These are phyloP conservation scores for Tricholauxania praeusta DNA, from an alignment of 2,888 invertebrate species.

Conservation along the genomic window DNA sequence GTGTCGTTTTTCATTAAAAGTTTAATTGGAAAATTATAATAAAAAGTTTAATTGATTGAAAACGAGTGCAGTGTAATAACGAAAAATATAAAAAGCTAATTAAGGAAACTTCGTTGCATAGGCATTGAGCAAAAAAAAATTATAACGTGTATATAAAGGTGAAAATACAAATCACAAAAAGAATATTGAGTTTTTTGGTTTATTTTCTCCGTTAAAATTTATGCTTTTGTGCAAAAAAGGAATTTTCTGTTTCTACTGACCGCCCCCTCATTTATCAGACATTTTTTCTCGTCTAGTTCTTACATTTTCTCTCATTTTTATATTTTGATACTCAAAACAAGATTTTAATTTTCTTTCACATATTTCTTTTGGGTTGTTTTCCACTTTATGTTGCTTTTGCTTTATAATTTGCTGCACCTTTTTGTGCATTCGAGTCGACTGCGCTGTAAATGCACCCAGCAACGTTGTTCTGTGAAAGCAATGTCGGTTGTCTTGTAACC, in stretches of 20 bases:
- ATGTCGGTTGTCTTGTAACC: background rate
- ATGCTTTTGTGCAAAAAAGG: conserved; percentile 30
- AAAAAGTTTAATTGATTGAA: conserved; percentile 7
- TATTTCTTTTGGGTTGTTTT: conserved; percentile 8
- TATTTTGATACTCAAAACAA: conserved; percentile 19
- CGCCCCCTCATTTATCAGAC: conserved; percentile 27
- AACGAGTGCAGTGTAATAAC: conserved; percentile 3
- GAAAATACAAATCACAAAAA: conserved; percentile 23
- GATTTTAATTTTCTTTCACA: conserved; percentile 13
- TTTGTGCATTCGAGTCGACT: background rate
- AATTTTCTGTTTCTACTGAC: conserved; percentile 19
- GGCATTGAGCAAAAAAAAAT: background rate
- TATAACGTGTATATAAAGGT: conserved; percentile 18
- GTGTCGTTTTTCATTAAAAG: conserved; percentile 22
- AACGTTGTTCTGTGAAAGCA: background rate
- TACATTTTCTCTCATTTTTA: background rate
- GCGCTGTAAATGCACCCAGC: conserved; percentile 21
- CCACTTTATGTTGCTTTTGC: too few relatives aligned
- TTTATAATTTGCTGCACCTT: background rate
- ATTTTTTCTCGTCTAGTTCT: conserved; percentile 9
- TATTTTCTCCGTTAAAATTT: background rate
- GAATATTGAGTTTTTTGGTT: conserved; percentile 6
- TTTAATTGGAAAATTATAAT: conserved; percentile 30
- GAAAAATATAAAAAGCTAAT: background rate
- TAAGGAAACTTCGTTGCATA: background rate